phyloP scores from a whole-genome alignment of 2,797 vertebrate species.

The Oceanodroma leucorhoa region DNA sequence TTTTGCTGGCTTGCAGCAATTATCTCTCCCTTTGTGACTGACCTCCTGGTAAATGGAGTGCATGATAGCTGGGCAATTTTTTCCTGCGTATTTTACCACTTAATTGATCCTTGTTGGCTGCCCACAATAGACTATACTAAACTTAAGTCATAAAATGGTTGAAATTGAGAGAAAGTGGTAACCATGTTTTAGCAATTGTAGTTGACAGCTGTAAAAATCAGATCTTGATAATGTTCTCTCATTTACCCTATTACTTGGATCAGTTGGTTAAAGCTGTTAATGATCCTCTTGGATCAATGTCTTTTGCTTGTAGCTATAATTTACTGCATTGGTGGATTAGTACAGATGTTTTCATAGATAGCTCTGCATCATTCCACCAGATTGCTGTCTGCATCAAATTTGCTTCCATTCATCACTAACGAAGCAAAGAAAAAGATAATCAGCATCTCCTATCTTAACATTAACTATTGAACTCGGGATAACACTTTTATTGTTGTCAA shows the following conservation, averaged over 20 bases:
- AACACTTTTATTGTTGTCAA: constrained; percentile 50
- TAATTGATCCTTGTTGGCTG: constrained; percentile 54
- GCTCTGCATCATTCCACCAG: constrained; percentile 76
- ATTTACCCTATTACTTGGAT: constrained; percentile 76
- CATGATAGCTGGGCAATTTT: constrained; percentile 47
- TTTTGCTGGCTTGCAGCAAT: constrained; percentile 77
- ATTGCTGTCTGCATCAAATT: constrained; percentile 74
- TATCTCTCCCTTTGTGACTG: constrained; percentile 72
- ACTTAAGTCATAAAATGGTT: constrained; percentile 45
- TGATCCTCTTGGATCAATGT: constrained; percentile 81
- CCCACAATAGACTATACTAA: constrained; percentile 31
- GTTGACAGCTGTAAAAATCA: constrained; percentile 67
- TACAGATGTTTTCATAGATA: constrained; percentile 77
- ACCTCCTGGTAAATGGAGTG: constrained; percentile 72
- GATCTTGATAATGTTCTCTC: constrained; percentile 70
- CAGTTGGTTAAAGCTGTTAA: constrained; percentile 79
- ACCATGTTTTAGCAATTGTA: constrained; percentile 20
- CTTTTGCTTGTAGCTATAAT: constrained; percentile 77
- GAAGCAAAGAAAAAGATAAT: constrained; percentile 77
- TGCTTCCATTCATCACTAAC: constrained; percentile 77
- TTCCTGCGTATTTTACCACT: constrained; percentile 29
- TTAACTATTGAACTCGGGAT: constrained; percentile 44
- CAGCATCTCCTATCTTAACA: constrained; percentile 66
- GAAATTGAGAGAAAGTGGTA: constrained; percentile 40
- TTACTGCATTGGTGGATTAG: constrained; percentile 75